Percentiles rank a stretch among this genome's conserved stretches.
These are phyloP conservation scores for Podabrus alpinus DNA, from an alignment of 2,888 invertebrate species.

Conservation along the genomic window DNA sequence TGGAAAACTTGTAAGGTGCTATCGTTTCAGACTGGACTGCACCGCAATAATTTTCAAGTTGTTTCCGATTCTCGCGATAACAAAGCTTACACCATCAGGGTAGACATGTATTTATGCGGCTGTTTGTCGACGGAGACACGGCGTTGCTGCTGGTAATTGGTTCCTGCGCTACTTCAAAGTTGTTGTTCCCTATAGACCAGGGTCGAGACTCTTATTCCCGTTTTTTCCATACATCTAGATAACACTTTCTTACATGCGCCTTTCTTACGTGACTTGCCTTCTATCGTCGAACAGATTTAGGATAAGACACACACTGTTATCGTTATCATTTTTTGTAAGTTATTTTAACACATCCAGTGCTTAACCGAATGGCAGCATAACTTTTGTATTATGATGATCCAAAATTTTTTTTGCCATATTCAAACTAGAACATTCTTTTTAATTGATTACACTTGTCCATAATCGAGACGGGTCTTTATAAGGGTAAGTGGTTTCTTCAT, in stretches of 20 bases:
- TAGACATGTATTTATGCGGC: slow-evolving; percentile 47
- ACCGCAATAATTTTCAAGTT: slow-evolving; percentile 31
- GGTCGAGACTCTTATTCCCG: slow-evolving; percentile 42
- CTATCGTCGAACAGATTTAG: slow-evolving; percentile 9
- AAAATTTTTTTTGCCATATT: background rate
- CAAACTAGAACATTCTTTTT: background rate
- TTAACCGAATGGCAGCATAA: background rate
- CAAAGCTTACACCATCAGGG: slow-evolving; percentile 40
- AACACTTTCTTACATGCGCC: slow-evolving; percentile 37
- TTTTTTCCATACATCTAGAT: slow-evolving; percentile 37
- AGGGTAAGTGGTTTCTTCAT: slow-evolving; percentile 5
- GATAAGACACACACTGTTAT: slow-evolving; percentile 22
- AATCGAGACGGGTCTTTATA: slow-evolving; percentile 3
- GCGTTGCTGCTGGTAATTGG: slow-evolving; percentile 46
- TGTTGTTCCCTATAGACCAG: slow-evolving; percentile 45
- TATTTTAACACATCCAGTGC: slow-evolving; percentile 14
- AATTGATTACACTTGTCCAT: slow-evolving; percentile 3
- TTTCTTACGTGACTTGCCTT: slow-evolving; percentile 30
- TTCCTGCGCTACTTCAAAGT: slow-evolving; percentile 44
- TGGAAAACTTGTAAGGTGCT: slow-evolving; percentile 27
- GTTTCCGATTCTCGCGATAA: slow-evolving; percentile 40
- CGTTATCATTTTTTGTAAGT: slow-evolving; percentile 15
- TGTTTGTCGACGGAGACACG: slow-evolving; percentile 45
- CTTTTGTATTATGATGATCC: background rate
- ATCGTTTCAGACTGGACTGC: slow-evolving; percentile 26